These are phyloP conservation scores for Drosophila equinoxialis DNA, from an alignment of 1,140 invertebrate species.

Conservation along the genomic window DNA sequence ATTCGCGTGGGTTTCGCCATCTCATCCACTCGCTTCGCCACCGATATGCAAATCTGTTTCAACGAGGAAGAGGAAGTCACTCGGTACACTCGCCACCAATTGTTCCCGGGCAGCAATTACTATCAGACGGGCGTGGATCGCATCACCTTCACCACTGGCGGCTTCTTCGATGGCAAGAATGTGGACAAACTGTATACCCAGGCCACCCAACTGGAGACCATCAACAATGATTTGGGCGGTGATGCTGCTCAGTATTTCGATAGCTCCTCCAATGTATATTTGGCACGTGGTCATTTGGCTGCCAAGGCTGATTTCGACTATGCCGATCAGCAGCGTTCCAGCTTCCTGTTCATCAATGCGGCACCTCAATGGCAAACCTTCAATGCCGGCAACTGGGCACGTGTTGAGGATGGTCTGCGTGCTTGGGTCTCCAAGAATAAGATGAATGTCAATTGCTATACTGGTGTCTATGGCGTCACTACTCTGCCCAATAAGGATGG, in stretches of 20 bases:
- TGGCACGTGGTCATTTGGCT: slow-evolving; percentile 87
- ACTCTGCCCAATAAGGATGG: slow-evolving; percentile 83
- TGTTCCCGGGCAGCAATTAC: slow-evolving; percentile 70
- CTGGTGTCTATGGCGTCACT: slow-evolving; percentile 85
- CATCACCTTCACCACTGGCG: slow-evolving; percentile 71
- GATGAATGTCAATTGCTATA: slow-evolving; percentile 85
- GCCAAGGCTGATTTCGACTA: slow-evolving; percentile 88
- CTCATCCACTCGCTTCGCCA: slow-evolving; percentile 69
- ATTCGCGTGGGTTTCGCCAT: slow-evolving; percentile 76
- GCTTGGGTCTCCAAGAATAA: slow-evolving; percentile 76
- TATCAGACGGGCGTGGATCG: slow-evolving; percentile 81
- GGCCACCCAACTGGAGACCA: slow-evolving; percentile 65
- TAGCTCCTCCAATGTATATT: slow-evolving; percentile 64
- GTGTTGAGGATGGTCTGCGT: slow-evolving; percentile 83
- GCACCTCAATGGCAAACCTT: slow-evolving; percentile 87
- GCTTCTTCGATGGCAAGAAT: slow-evolving; percentile 76
- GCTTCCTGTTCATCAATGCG: slow-evolving; percentile 87
- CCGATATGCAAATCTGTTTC: slow-evolving; percentile 83
- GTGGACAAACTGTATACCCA: slow-evolving; percentile 79
- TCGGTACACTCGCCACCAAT: slow-evolving; percentile 79
- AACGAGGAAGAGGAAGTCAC: slow-evolving; percentile 81
- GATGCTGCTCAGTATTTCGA: slow-evolving; percentile 68
- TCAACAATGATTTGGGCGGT: slow-evolving; percentile 74
- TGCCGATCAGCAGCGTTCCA: slow-evolving; percentile 86
- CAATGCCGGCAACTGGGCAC: slow-evolving; percentile 87